A percentile compares a stretch with the other conserved stretches of the same genome.
Evolutionary conservation across 2,113 vertebrate species (phyloP).

Genomic region (Tachuris rubrigastra): DNA sequence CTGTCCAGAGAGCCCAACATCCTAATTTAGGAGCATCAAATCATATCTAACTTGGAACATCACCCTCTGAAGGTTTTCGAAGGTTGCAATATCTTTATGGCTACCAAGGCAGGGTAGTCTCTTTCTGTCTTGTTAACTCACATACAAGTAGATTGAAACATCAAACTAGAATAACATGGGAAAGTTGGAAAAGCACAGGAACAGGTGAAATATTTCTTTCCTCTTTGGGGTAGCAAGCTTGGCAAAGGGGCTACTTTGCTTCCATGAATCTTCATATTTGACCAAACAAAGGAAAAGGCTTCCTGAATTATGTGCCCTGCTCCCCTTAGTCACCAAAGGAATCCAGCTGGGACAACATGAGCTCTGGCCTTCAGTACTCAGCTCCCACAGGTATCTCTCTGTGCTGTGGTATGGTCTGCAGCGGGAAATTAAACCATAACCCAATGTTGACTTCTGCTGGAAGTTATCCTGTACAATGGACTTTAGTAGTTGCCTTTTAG

Average conservation of each 20-base stretch:
- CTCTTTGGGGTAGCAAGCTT: not conserved
- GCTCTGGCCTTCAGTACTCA: not conserved
- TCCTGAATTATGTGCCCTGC: not conserved
- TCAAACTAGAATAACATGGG: not conserved
- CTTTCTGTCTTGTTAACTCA: not conserved
- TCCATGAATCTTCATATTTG: not conserved
- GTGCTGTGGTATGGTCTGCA: not conserved
- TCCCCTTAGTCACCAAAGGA: not conserved
- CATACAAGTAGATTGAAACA: fast-evolving
- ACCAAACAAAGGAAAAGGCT: not conserved
- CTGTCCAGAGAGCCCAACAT: not conserved
- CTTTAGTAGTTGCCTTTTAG: not conserved
- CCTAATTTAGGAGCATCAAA: not conserved
- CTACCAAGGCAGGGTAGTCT: not conserved
- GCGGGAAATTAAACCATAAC: not conserved
- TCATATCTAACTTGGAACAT: not conserved
- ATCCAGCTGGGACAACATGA: not conserved
- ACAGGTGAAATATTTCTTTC: not conserved
- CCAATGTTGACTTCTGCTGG: not conserved
- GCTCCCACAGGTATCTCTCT: not conserved
- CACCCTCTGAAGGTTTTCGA: not conserved
- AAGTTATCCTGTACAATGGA: not conserved
- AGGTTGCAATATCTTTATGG: not conserved
- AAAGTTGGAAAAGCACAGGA: not conserved
- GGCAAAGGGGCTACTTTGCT: not conserved